Evolutionary conservation across 2,113 vertebrate species (phyloP).

Genomic region (Nerophis lumbriciformis): DNA sequence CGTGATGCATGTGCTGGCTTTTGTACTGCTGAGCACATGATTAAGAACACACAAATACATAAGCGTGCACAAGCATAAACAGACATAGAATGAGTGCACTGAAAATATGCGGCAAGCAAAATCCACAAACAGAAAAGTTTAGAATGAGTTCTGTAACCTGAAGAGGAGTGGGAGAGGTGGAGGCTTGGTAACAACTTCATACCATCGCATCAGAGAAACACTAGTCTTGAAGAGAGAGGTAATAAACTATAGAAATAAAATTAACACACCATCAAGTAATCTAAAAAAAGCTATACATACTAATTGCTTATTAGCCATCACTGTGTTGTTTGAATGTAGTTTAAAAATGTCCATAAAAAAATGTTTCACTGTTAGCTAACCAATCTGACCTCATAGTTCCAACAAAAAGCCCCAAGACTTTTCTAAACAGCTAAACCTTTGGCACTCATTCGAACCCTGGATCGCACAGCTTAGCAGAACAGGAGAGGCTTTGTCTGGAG

Average conservation of each 20-base stretch:
- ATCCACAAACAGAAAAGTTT: slow-evolving; percentile 36
- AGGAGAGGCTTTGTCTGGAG: slow-evolving; percentile 46
- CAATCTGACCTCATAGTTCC: slow-evolving; percentile 4
- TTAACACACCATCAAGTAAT: not conserved
- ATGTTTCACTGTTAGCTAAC: slow-evolving; percentile 39
- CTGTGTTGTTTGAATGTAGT: not conserved
- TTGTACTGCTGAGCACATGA: not conserved
- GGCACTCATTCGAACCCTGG: slow-evolving; percentile 29
- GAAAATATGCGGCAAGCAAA: slow-evolving; percentile 25
- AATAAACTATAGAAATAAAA: slow-evolving; percentile 8
- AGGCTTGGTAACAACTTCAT: slow-evolving; percentile 42
- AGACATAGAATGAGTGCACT: slow-evolving; percentile 6
- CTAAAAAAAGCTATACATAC: not conserved
- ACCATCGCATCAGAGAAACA: slow-evolving; percentile 41
- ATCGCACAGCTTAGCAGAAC: slow-evolving; percentile 42
- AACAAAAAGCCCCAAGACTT: slow-evolving; percentile 28
- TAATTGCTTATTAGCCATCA: slow-evolving; percentile 3
- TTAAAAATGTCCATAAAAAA: slow-evolving; percentile 1
- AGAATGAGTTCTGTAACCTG: slow-evolving; percentile 59
- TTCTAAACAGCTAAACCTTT: slow-evolving; percentile 21
- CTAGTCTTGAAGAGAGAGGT: slow-evolving; percentile 23
- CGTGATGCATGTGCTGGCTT: not conserved
- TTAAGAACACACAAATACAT: not conserved
- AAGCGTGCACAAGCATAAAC: not conserved
- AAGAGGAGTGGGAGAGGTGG: slow-evolving; percentile 35